Percentiles rank a stretch among this genome's conserved stretches.
These are phyloP conservation scores for Esox niger DNA, from an alignment of 2,113 vertebrate species.

Conservation along the genomic window DNA sequence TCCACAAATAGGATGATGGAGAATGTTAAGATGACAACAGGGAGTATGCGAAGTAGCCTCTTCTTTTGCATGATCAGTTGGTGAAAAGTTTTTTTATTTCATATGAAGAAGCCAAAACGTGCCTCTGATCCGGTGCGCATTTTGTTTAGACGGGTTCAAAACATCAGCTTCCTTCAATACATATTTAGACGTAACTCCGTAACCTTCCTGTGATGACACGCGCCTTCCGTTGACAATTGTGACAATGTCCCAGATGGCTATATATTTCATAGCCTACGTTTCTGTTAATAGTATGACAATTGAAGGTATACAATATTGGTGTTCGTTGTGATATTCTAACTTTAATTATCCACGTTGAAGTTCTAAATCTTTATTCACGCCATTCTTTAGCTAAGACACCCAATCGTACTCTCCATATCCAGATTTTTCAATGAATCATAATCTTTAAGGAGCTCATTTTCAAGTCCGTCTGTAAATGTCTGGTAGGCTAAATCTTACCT, in stretches of 20 bases:
- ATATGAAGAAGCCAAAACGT: not conserved
- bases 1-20: slow-evolving; percentile 64
- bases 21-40: slow-evolving; percentile 49
- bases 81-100: not conserved
- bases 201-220: slow-evolving; percentile 6
- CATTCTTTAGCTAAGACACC: not conserved
- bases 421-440: not conserved
- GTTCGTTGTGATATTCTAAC: not conserved
- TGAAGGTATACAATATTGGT: not conserved
- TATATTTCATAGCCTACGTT: not conserved
- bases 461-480: not conserved
- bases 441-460: not conserved
- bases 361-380: not conserved
- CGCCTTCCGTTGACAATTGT: slow-evolving; percentile 2
- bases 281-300: not conserved
- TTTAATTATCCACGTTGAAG: not conserved
- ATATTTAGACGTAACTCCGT: not conserved
- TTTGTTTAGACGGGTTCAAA: not conserved
- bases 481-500: slow-evolving; percentile 1
- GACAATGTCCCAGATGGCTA: not conserved
- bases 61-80: slow-evolving; percentile 49
- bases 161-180: slow-evolving; percentile 10
- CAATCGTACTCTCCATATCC: too few relatives aligned
- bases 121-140: too few relatives aligned
- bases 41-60: slow-evolving; percentile 52